phyloP scores from a whole-genome alignment of 1,140 invertebrate genomes.

The Triops cancriformis region DNA sequence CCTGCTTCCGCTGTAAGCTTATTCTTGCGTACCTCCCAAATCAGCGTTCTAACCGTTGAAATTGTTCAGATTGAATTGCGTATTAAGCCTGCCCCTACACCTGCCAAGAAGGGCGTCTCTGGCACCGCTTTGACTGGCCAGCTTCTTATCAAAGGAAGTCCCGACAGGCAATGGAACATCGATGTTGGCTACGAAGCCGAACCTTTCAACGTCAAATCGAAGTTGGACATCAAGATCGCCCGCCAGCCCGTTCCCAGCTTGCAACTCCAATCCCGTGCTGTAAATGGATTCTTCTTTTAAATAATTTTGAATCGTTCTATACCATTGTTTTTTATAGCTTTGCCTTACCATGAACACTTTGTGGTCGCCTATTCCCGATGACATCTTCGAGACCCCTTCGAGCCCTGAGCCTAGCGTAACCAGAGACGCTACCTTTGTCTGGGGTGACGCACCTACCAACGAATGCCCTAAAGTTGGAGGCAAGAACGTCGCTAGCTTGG shows the following conservation, averaged over 20 bases:
- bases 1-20: slow-evolving; percentile 8
- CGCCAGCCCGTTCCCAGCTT: slow-evolving; percentile 17
- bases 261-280: slow-evolving; percentile 15
- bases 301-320: not conserved
- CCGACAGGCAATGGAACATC: slow-evolving; percentile 24
- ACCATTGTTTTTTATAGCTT: not conserved
- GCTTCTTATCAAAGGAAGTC: slow-evolving; percentile 13
- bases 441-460: slow-evolving; percentile 22
- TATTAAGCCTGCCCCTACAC: not conserved
- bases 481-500: slow-evolving; percentile 19
- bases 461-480: slow-evolving; percentile 19
- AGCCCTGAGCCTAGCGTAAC: slow-evolving; percentile 21
- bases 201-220: slow-evolving; percentile 24
- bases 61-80: not conserved
- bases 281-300: not conserved
- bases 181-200: slow-evolving; percentile 18
- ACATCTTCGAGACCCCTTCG: slow-evolving; percentile 26
- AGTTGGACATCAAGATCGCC: slow-evolving; percentile 21
- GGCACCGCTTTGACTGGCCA: not conserved
- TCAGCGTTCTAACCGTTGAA: not conserved
- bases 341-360: slow-evolving; percentile 25
- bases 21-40: not conserved
- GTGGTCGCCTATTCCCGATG: slow-evolving; percentile 18
- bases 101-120: slow-evolving; percentile 17
- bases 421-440: slow-evolving; percentile 20